Base-by-base conservation (phyloP, 2,797 vertebrate species). In the Arrhamphus sclerolepis region DNA sequence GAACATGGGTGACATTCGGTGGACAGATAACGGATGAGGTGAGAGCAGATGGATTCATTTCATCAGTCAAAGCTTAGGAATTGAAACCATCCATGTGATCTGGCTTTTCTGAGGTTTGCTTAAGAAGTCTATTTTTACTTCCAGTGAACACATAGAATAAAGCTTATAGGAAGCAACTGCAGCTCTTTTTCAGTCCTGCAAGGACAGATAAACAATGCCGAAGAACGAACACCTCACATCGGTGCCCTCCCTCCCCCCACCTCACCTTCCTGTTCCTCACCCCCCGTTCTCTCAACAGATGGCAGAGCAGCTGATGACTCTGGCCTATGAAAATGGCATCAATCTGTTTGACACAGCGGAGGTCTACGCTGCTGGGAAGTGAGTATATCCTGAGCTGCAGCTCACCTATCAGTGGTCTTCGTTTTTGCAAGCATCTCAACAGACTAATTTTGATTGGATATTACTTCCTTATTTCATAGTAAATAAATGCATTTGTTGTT, bases 1-100 rank as follows among this genome's bases (percentile, higher is more conserved):
- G 97, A 89, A 99, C 97, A 89, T 99, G 97, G 97, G 97, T 99
- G 90, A 99, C 97, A 1, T 99, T 99, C 0, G 97, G 97, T 39
- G 97, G 97, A 73, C 97, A 99, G 91, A 96, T 99, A 89, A 98
- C 97, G 0, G 97, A 99, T 1, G 97, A 99, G 95, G 97, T 98
- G 93, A 93, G 93, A 79, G 56, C 69, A 70, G 57, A 80, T 87
- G 83, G 68, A 60, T 81, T 77, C 81, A 81, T 56, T 73, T 62
- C 57, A 66, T 78, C 66, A 70, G 46, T 83, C 81, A 87, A 38
- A 46, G 38, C 46, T 73, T 31, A 20, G 69, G 58, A 82, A 76
- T 74, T 38, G 66, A 77, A 81, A 65, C 67, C 67, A 42, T 77
- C 42, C 66, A 68, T 65, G 46, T 62, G 67, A 80, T 63, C 51